These are phyloP conservation scores for Xylota sylvarum DNA, from an alignment of 2,888 invertebrate genomes.

Conservation along the genomic window DNA sequence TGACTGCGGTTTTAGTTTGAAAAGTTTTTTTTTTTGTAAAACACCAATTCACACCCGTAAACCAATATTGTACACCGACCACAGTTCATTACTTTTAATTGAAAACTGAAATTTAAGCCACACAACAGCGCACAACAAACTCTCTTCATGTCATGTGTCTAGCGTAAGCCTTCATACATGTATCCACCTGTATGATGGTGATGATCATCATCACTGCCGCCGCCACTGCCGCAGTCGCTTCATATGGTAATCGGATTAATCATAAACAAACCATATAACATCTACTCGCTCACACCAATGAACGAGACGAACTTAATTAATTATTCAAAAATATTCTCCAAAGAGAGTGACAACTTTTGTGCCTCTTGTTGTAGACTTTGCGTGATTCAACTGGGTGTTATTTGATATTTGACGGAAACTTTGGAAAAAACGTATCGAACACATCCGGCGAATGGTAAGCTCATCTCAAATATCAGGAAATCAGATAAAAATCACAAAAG, in stretches of 20 bases:
- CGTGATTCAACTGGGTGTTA: constrained; percentile 40
- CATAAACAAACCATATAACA: constrained; percentile 45
- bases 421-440: constrained; percentile 46
- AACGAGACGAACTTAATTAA: constrained; percentile 30
- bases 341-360: constrained; percentile 49
- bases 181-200: constrained; percentile 61
- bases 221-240: no score
- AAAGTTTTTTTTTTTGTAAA: neutral
- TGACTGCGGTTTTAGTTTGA: neutral
- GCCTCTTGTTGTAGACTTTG: constrained; percentile 14
- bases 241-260: constrained; percentile 68
- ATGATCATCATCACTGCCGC: constrained; percentile 33
- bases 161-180: constrained; percentile 30
- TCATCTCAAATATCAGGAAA: constrained; percentile 64
- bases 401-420: constrained; percentile 59
- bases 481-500: constrained; percentile 30
- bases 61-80: constrained; percentile 37
- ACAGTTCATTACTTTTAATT: constrained; percentile 55
- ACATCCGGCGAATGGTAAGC: constrained; percentile 62
- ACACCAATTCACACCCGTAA: constrained; percentile 22
- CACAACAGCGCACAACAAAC: constrained; percentile 7
- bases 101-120: constrained; percentile 59
- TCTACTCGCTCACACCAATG: neutral
- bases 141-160: neutral
- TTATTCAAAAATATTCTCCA: constrained; percentile 54